Percentiles rank a stretch among this genome's conserved stretches.
These are phyloP conservation scores for Melieria picta DNA, from an alignment of 2,888 invertebrate species.

Conservation along the genomic window DNA sequence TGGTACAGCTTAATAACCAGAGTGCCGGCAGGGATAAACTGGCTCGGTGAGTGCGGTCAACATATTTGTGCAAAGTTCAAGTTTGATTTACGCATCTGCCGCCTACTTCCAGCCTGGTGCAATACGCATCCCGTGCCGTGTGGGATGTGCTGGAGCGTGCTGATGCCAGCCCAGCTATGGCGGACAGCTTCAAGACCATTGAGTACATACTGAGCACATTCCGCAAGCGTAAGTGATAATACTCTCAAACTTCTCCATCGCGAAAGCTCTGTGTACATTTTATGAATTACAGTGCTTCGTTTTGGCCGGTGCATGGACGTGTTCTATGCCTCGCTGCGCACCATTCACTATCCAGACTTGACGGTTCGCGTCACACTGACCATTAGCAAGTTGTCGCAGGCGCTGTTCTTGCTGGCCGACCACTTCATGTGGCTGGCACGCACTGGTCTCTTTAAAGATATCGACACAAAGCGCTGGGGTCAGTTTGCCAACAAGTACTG, in stretches of 20 bases:
- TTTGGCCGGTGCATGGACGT: slow-evolving; percentile 87
- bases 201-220: slow-evolving; percentile 87
- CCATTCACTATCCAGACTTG: slow-evolving; percentile 78
- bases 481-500: slow-evolving; percentile 82
- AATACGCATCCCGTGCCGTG: slow-evolving; percentile 82
- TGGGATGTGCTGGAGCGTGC: slow-evolving; percentile 79
- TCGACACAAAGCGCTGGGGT: slow-evolving; percentile 82
- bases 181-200: slow-evolving; percentile 81
- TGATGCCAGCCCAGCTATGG: slow-evolving; percentile 71
- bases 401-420: slow-evolving; percentile 84
- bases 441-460: slow-evolving; percentile 72
- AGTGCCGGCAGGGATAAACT: slow-evolving; percentile 64
- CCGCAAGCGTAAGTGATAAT: slow-evolving; percentile 77
- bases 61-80: not conserved
- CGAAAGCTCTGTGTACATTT: not conserved
- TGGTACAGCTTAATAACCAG: slow-evolving; percentile 61
- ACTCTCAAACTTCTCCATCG: not conserved
- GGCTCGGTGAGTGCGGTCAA: slow-evolving; percentile 54
- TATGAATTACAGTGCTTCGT: slow-evolving; percentile 76
- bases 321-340: slow-evolving; percentile 77
- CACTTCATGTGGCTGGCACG: slow-evolving; percentile 87
- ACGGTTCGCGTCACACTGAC: slow-evolving; percentile 78
- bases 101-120: slow-evolving; percentile 72
- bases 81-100: not conserved
- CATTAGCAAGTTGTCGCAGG: slow-evolving; percentile 81